These are phyloP conservation scores for Tamandua tetradactyla DNA, from an alignment of 2,797 vertebrate species.

Conservation along the genomic window DNA sequence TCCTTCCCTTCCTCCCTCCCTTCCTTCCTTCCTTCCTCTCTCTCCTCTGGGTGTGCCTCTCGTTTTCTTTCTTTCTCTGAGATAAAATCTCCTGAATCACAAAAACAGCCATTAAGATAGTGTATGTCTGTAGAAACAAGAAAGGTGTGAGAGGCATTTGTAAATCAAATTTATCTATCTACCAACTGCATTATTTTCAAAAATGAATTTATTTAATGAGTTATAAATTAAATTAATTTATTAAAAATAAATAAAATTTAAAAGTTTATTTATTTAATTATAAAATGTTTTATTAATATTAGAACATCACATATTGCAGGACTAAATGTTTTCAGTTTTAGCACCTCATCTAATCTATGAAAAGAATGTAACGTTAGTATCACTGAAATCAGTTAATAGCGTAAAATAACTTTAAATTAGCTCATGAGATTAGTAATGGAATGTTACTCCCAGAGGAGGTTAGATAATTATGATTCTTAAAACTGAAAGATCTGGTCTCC, in stretches of 20 bases:
- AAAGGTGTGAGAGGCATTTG: neutral
- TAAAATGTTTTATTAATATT: constrained; percentile 9
- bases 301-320: neutral
- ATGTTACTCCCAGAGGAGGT: neutral
- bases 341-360: neutral
- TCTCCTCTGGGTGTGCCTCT: neutral
- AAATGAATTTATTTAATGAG: neutral
- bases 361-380: neutral
- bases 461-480: neutral
- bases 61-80: neutral
- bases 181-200: neutral
- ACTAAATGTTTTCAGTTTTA: neutral
- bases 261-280: too few relatives aligned
- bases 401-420: neutral
- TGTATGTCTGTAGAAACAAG: neutral
- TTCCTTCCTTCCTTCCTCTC: neutral
- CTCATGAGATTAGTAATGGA: neutral
- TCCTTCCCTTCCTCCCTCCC: too few relatives aligned
- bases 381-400: neutral
- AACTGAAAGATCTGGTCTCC: neutral
- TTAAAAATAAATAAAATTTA: too few relatives aligned
- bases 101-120: neutral
- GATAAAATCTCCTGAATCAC: neutral
- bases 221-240: too few relatives aligned
- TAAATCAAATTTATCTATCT: neutral